Evolutionary conservation across 2,113 vertebrate genomes (phyloP), one percentile per base, ranked within the genome.

Genomic region (Paratilapia polleni): DNA sequence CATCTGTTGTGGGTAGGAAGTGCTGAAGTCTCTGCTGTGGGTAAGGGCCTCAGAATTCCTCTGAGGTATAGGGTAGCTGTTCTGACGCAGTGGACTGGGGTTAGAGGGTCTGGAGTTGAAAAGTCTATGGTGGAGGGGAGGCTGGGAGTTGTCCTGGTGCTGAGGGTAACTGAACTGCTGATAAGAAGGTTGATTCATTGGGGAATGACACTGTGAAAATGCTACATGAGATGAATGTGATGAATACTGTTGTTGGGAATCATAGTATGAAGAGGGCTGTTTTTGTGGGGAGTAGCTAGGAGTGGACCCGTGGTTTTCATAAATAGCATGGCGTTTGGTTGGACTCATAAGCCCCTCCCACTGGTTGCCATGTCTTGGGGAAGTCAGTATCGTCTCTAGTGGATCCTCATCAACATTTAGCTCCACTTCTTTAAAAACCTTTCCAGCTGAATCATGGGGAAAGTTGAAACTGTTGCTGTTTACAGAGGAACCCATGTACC

Each of bases 381-480:
- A 85, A 26, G 92, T 93, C 7, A 95, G 47, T 36, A 95, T 92
- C 2, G 77, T 80, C 5, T 96, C 96, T 76, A 93, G 87, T 7
- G 96, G 93, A 77, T 96, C 97, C 38, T 95, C 97, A 58, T 96
- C 96, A 2, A 96, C 96, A 80, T 95, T 96, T 3, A 96, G 78
- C 83, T 97, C 97, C 1, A 97, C 68, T 87, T 98, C 97, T 82
- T 95, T 90, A 31, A 97, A 96, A 64, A 95, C 95, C 83, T 96
- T 97, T 59, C 92, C 91, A 73, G 87, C 92, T 2, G 94, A 95
- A 89, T 94, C 90, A n/a, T 95, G 82, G 78, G 91, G 92, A 26
- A 96, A 17, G 3, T 87, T 85, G 28, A 91, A 94, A n/a, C 86
- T 83, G 9, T 90, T 80, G 41, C 93, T 47, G 14, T 93, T 92